Evolutionary conservation across 2,797 vertebrate genomes (phyloP).

Genomic region (Pteropus rufus): DNA sequence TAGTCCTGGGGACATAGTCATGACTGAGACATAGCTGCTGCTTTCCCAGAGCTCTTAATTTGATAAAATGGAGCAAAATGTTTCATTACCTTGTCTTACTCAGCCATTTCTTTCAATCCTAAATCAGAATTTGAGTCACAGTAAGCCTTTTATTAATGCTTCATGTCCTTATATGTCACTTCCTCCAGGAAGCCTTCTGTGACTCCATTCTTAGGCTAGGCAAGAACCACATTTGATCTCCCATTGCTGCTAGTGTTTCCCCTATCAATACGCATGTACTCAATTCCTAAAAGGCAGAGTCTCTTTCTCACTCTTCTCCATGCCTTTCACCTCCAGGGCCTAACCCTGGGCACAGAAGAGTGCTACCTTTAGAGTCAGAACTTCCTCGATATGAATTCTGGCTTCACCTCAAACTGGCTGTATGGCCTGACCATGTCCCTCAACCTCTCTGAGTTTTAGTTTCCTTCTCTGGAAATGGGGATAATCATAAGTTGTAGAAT

Average conservation of each 20-base stretch:
- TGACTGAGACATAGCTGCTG: background rate
- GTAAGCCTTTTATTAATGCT: background rate
- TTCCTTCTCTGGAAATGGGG: background rate
- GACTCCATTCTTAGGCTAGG: background rate
- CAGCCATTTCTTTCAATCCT: background rate
- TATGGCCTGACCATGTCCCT: background rate
- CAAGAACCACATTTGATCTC: background rate
- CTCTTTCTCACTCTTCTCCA: background rate
- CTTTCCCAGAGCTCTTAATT: background rate
- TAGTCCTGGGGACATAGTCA: background rate
- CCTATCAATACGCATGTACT: background rate
- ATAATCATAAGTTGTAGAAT: background rate
- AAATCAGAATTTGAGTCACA: slow-evolving; percentile 11
- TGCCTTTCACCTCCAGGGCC: background rate
- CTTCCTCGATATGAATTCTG: background rate
- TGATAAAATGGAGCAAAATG: background rate
- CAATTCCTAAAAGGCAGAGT: background rate
- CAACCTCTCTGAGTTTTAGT: background rate
- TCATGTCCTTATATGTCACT: background rate
- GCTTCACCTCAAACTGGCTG: background rate
- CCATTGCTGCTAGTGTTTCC: background rate
- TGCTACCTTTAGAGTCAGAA: background rate
- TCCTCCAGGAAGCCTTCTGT: background rate
- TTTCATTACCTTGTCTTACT: background rate
- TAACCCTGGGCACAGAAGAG: background rate